Percentiles rank a stretch among this genome's conserved stretches.
phyloP scores from a whole-genome alignment of 2,888 invertebrate genomes.

The Ornithoptera alexandrae region DNA sequence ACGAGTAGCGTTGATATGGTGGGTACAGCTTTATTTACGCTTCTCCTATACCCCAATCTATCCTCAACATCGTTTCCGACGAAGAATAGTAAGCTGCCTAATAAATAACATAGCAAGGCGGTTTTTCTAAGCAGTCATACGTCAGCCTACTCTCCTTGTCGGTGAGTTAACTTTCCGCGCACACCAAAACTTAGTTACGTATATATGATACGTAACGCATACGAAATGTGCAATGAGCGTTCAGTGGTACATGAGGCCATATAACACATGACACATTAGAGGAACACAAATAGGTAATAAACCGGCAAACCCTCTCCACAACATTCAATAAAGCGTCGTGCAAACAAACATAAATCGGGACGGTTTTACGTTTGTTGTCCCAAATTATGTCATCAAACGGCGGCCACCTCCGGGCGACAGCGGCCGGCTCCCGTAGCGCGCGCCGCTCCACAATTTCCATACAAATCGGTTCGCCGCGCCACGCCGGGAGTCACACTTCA shows the following conservation, averaged over 20 bases:
- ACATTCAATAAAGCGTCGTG: slow-evolving; percentile 65
- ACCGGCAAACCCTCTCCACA: slow-evolving; percentile 57
- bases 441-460: slow-evolving; percentile 71
- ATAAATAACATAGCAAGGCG: too few species aligned
- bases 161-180: too few species aligned
- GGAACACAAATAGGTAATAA: slow-evolving; percentile 51
- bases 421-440: slow-evolving; percentile 53
- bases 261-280: slow-evolving; percentile 27
- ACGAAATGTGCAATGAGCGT: background rate
- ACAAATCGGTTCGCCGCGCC: slow-evolving; percentile 72
- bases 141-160: too few species aligned
- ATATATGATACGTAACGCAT: too few species aligned
- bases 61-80: too few species aligned
- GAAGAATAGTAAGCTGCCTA: too few species aligned
- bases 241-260: slow-evolving; percentile 13
- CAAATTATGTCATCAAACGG: slow-evolving; percentile 75
- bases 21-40: too few species aligned
- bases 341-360: slow-evolving; percentile 72
- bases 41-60: too few species aligned
- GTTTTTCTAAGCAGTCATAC: too few species aligned
- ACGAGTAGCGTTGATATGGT: too few species aligned
- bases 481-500: slow-evolving; percentile 64
- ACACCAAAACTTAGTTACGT: too few species aligned
- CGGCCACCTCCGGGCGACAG: slow-evolving; percentile 55
- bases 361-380: slow-evolving; percentile 66